Base-by-base conservation (phyloP, 2,888 invertebrate genomes). In the Gibbula magus region DNA sequence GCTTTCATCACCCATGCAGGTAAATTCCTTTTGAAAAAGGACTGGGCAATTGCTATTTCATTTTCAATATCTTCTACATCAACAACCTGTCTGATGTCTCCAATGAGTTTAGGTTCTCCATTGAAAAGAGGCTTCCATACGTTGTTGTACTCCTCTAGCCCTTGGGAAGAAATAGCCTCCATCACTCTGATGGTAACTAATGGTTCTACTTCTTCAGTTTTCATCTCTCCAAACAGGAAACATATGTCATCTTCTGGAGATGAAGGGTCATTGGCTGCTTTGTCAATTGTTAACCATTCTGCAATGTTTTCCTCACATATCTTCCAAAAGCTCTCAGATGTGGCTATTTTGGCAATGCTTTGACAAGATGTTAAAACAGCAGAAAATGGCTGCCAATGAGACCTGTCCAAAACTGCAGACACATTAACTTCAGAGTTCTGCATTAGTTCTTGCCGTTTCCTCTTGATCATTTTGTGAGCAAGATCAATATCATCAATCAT, bases 11-110 rank as follows among this genome's bases (percentile, higher is more conserved):
- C 32, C 79, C 20, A 45, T 79, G 78, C 13, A 7, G 25, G 5
- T 54, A 53, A n/a, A 77, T 1, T 20, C 66, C 35, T 20, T 7
- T 39, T n/a, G 79, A 77, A 13, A 67, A 61, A 45, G 0, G 20
- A 16, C 75, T 70, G 54, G 10, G 82, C 85, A 13, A 67, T 22
- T n/a, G 35, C 25, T 8, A 84, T 51, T 78, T 85, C 85, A 29
- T 39, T 13, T 0, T 77, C 25, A 4, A 83, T 54, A 70, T 81
- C 74, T 18, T 52, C 22, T 2, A 25, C 53, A 7, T 56, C 39
- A 45, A 83, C 78, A 18, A 75, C 61, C 10, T n/a, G 56, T 7
- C 66, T 39, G 16, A 81, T 54, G 18, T 75, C 76, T 35, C 45
- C 13, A 22, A 85, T 61, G 18, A 54, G 45, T 22, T 32, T 35